Evolutionary conservation across 2,113 vertebrate species (phyloP).

Genomic region (Brienomyrus longianalis): DNA sequence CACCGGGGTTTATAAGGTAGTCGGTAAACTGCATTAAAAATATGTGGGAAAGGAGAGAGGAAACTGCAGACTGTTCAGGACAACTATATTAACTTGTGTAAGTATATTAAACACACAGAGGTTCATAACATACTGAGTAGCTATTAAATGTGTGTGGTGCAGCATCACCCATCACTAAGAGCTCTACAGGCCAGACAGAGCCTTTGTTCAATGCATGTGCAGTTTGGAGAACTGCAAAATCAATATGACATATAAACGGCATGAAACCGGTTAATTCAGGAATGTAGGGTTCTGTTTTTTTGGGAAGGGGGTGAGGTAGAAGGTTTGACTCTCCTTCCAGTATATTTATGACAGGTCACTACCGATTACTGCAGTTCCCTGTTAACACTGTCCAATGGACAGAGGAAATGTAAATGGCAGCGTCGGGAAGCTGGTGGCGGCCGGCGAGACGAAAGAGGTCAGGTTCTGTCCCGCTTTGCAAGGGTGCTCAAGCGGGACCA

Average conservation of each 20-base stretch:
- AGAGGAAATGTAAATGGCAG: neutral
- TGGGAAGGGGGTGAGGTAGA: too few relatives aligned
- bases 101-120: neutral
- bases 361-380: slow-evolving; percentile 3
- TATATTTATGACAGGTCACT: neutral
- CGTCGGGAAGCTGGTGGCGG: neutral
- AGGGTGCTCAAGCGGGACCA: neutral
- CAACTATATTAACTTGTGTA: neutral
- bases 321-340: neutral
- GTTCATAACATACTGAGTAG: neutral
- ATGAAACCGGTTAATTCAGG: neutral
- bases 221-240: neutral
- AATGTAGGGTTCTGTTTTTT: neutral
- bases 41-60: neutral
- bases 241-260: neutral
- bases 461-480: neutral
- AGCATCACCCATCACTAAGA: neutral
- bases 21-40: neutral
- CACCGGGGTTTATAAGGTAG: neutral
- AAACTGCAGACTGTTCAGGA: neutral
- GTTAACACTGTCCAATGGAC: neutral
- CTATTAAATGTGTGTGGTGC: neutral
- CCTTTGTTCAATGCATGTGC: neutral
- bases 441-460: neutral
- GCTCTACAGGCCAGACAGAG: neutral